Base-by-base conservation (phyloP, 2,888 invertebrate species). In the Sesia apiformis region DNA sequence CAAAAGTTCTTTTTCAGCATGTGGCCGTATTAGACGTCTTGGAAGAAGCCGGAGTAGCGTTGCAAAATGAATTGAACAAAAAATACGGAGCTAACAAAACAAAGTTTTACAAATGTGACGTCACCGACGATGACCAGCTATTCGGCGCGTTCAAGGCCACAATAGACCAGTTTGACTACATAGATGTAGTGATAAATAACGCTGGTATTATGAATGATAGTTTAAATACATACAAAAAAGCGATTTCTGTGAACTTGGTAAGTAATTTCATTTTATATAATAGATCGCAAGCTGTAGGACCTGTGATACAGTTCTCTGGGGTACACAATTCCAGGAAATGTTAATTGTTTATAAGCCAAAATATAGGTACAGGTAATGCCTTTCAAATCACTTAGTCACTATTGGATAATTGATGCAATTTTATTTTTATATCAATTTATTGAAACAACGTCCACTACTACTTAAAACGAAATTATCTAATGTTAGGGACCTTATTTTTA, bases 131-230 rank as follows among this genome's bases (percentile, higher is more conserved):
- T 1, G 70, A 72, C 7, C 57, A 64, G 38, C 57, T 82, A 23
- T 66, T 72, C 4, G 60, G 52, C 0, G 69, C 66, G 0, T 81
- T 69, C 50, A 73, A 79, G 3, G 63, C 57, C 42, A 69, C 78
- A 0, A 38, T 70, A 0, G 67, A 76, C 4, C 65, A 74, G 43
- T 66, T 68, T 51, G 78, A 70, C 3, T 76, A 78, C 49, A 78
- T 85, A 3, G 85, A 85, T 57, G 71, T 80, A 3, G 79, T 85
- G 0, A 63, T 85, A 5, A 85, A 85, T 58, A 77, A 78, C 55
- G 85, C 85, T 52, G 85, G 81, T 3, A 73, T 84, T 4, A 73
- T 85, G 76, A 84, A 84, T 41, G 86, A 87, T 53, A 69, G 69
- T 40, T 74, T 70, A 4, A 66, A 72, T 43, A 60, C 64, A 1